Conservation (phyloP, 2,888 invertebrate genomes). For the Diogma glabrata region DNA sequence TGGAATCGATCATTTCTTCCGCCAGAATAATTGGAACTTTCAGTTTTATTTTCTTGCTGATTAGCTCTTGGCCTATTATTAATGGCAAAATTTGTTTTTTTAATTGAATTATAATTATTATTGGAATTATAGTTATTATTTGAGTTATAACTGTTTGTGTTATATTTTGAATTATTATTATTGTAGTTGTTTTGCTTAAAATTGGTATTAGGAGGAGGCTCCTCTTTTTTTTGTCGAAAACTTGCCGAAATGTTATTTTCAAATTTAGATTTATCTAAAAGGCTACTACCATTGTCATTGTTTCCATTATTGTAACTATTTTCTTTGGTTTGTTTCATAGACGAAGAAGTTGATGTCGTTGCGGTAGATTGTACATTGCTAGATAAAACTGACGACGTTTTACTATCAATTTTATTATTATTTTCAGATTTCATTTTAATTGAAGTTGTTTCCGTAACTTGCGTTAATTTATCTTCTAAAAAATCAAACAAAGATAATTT, state of each 20-base stretch:
- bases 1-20: background rate
- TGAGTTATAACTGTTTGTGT: conserved; percentile 12
- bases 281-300: conserved; percentile 11
- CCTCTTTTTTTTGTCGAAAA: conserved; percentile 22
- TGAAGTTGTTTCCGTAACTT: conserved; percentile 14
- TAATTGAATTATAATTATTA: conserved; percentile 4
- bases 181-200: conserved; percentile 5
- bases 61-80: too few species aligned
- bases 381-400: background rate
- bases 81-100: conserved; percentile 6
- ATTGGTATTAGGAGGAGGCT: conserved; percentile 1
- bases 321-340: conserved; percentile 5
- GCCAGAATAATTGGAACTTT: background rate
- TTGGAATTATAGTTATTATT: conserved; percentile 10
- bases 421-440: background rate
- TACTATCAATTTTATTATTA: background rate
- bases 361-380: conserved; percentile 1
- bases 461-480: conserved; percentile 59
- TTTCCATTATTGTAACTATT: conserved; percentile 8
- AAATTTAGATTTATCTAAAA: conserved; percentile 25
- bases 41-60: background rate
- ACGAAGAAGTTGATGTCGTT: conserved; percentile 10
- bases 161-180: background rate
- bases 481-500: conserved; percentile 74
- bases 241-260: conserved; percentile 37